Evolutionary conservation across 2,888 invertebrate genomes (phyloP).

Genomic region (Chironomus riparius): DNA sequence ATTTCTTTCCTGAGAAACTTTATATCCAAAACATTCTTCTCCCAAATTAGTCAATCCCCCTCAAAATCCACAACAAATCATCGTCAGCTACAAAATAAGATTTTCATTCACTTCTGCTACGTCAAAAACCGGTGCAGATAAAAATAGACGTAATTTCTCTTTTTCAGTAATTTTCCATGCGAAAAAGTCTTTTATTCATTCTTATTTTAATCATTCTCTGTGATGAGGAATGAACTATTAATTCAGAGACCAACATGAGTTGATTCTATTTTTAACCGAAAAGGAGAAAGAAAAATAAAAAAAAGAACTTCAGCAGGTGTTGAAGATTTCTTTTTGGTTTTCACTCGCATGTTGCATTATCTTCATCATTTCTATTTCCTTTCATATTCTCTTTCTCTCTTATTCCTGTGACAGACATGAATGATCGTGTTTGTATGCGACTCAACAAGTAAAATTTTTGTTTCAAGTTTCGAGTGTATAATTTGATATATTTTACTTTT

Average conservation of each 20-base stretch:
- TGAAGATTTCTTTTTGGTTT: neutral
- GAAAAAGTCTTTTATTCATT: neutral
- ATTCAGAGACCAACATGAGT: neutral
- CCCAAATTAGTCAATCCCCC: no score
- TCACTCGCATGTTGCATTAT: neutral
- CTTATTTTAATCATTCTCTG: neutral
- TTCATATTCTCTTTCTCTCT: neutral
- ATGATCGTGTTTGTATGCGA: no score
- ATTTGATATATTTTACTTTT: conserved; percentile 34
- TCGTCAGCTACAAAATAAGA: no score
- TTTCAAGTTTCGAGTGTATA: conserved; percentile 37
- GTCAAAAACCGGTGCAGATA: neutral
- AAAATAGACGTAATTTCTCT: neutral
- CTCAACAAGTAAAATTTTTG: neutral
- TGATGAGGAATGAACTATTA: neutral
- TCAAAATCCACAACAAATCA: no score
- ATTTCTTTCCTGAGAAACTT: no score
- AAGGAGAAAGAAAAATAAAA: neutral
- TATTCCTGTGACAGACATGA: no score
- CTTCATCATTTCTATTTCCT: neutral
- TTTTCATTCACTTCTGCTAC: no score
- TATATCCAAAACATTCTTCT: no score
- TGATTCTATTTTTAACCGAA: neutral
- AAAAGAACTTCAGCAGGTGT: neutral
- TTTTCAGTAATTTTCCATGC: neutral